Evolutionary conservation across 2,888 invertebrate genomes (phyloP), one percentile per base, ranked within the genome.

Genomic region (Chironomus riparius): DNA sequence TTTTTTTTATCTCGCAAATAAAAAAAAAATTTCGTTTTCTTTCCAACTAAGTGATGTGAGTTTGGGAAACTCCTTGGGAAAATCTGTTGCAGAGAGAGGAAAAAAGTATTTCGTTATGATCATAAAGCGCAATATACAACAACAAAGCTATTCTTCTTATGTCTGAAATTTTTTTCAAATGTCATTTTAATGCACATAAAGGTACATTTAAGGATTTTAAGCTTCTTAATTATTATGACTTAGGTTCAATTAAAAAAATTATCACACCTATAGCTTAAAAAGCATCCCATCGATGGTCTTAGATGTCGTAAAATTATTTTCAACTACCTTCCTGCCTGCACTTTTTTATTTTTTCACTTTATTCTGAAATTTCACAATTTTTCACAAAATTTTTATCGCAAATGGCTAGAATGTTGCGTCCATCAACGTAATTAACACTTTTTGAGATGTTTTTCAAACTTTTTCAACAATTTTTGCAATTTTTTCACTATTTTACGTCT

Each of bases 51-150:
- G 38, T 38, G 38, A 38, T 50, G 50, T 4, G 18, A 15, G 18
- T 56, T 56, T 56, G 56, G 56, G 56, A 56, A 56, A 56, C 74
- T 74, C 74, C 74, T 68, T 74, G 74, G 38, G 74, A 74, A 74
- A 74, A 74, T 74, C 74, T 74, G 74, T 74, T 74, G 74, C 74
- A 74, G 68, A 68, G 68, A 68, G 15, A 56, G 56, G 7, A 18
- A 68, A 74, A 74, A n/a, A n/a, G n/a, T 65, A 65, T 65, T 74
- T 68, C 65, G 47, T 68, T 47, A 74, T 72, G 72, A 72, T 61
- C 72, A 72, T 62, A 74, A 74, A 74, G 74, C 74, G 74, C 74
- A 74, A 74, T 74, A 48, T 74, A 74, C 74, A 74, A 74, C 74
- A 74, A 74, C 74, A 74, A 74, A 65, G 48, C n/a, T 47, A 47